Evolutionary conservation across 92 coral and sea anemone genomes (phyloP).

Genomic region (Anthopleura xanthogrammica): DNA sequence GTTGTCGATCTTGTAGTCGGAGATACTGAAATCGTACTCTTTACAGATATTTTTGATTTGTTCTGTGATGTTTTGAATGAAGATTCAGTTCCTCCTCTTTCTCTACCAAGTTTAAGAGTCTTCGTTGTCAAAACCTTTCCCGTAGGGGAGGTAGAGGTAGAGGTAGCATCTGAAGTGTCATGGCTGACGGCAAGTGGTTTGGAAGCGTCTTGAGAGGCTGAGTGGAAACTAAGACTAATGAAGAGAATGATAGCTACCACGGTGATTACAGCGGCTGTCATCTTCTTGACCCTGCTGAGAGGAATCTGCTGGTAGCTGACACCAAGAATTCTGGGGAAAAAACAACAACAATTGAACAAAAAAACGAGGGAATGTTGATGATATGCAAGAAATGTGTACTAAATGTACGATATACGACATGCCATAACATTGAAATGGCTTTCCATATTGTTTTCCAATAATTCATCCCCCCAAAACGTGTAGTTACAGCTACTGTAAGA

Average conservation of each 20-base stretch:
- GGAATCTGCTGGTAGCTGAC: conserved; percentile 68
- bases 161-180: background rate
- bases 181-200: conserved; percentile 9
- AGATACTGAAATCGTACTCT: background rate
- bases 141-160: conserved; percentile 21
- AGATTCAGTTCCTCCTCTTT: background rate
- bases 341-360: background rate
- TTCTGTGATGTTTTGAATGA: background rate
- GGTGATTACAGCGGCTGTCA: conserved; percentile 45
- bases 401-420: too few species aligned
- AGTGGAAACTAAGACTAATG: conserved; percentile 41
- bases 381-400: too few species aligned
- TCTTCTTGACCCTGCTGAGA: conserved; percentile 62
- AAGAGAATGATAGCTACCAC: conserved; percentile 56
- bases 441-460: too few species aligned
- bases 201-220: conserved; percentile 19
- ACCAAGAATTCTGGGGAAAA: conserved; percentile 45
- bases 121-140: background rate
- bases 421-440: too few species aligned
- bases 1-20: background rate
- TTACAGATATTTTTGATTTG: background rate
- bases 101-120: background rate
- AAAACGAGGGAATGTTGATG: too few species aligned
- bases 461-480: too few species aligned
- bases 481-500: too few species aligned